A percentile compares a stretch with the other conserved stretches of the same genome.
Conservation (phyloP, 1,140 invertebrate species). For the Aphelinus certus region DNA sequence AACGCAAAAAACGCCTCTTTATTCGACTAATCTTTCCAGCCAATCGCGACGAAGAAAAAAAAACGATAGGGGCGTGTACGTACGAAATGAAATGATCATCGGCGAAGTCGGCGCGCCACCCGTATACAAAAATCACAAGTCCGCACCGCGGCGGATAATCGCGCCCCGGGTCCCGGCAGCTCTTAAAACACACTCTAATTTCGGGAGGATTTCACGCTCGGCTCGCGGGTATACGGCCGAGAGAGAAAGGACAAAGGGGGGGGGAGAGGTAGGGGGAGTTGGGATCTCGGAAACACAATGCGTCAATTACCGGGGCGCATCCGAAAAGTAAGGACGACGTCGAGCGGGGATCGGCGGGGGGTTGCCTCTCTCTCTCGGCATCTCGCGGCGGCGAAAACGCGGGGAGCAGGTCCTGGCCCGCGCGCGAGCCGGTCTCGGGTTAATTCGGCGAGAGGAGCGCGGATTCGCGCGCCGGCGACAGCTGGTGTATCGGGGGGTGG, state of each 20-base stretch:
- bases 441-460: not conserved
- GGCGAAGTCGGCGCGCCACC: no score
- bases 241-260: not conserved
- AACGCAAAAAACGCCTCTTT: no score
- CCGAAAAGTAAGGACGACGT: not conserved
- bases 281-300: not conserved
- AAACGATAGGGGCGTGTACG: no score
- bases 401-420: not conserved
- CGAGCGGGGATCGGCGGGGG: not conserved
- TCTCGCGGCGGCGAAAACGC: conserved; percentile 12
- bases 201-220: no score
- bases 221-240: not conserved
- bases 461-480: not conserved
- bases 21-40: no score
- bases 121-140: no score
- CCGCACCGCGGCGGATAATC: no score
- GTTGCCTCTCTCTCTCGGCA: conserved; percentile 11
- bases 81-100: no score
- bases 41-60: no score
- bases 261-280: not conserved
- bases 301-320: conserved; percentile 12
- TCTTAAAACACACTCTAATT: no score
- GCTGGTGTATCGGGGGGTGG: conserved; percentile 17
- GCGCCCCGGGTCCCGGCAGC: no score
- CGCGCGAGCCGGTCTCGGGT: no score